Conservation (phyloP, 2,888 invertebrate genomes). For the Melieria crassipennis region DNA sequence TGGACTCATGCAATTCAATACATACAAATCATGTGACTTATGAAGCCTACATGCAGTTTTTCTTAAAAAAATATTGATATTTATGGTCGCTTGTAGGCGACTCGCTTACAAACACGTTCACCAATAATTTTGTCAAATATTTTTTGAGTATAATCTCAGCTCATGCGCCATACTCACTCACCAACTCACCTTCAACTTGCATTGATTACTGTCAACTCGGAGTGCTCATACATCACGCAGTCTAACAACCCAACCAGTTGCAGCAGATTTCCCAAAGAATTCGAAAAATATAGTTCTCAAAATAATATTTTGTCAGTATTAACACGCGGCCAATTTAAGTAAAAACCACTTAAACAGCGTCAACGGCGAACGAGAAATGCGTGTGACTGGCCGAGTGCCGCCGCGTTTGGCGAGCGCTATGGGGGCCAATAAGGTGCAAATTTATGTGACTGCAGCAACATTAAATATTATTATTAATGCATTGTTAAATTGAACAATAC, state of each 20-base stretch:
- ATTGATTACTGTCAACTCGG: background rate
- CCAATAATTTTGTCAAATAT: too few species aligned
- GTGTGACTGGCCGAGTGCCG: background rate
- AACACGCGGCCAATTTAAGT: constrained; percentile 52
- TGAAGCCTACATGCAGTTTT: too few species aligned
- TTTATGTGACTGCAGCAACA: constrained; percentile 46
- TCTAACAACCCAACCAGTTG: too few species aligned
- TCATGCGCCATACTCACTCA: too few species aligned
- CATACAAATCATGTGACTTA: too few species aligned
- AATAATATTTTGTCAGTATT: background rate
- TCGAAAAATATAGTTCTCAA: too few species aligned
- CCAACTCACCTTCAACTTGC: background rate
- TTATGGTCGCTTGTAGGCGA: too few species aligned
- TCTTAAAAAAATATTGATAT: too few species aligned
- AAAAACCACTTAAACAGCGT: constrained; percentile 53
- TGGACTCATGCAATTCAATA: too few species aligned
- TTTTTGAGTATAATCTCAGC: too few species aligned
- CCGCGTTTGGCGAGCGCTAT: constrained; percentile 43
- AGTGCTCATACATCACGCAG: background rate
- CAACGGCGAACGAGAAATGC: background rate
- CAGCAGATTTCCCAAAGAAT: too few species aligned
- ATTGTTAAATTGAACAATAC: constrained; percentile 29
- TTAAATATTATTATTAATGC: constrained; percentile 2
- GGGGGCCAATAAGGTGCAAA: constrained; percentile 65
- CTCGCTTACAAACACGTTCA: too few species aligned